Base-by-base conservation (phyloP, 2,113 vertebrate species). In the Alouatta palliata region DNA sequence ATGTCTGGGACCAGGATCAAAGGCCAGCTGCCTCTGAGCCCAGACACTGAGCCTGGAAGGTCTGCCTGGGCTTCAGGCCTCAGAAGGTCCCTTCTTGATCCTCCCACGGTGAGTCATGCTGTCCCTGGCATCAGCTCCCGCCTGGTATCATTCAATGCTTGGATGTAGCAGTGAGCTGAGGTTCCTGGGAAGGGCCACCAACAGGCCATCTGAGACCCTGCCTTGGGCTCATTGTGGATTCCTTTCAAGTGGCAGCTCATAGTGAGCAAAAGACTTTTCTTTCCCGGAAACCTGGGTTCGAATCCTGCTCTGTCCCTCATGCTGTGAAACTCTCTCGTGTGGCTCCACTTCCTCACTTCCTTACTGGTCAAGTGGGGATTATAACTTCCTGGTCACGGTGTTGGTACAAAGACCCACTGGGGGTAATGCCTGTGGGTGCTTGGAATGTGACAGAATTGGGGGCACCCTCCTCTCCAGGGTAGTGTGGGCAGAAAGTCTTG, bases 1-100 rank as follows among this genome's bases (percentile, higher is more conserved):
- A 32, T 10, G 73, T 91, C 83, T 71, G 91, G 80, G 86, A 35
- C 61, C 43, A 21, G 71, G 47, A 97, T 96, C 97, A 96, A 94
- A 92, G 84, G 87, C 71, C 56, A 82, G 87, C 56, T 0, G 30
- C 64, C 83, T 91, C 81, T 6, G 37, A 82, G 80, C 76, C 56
- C 87, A 21, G 79, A 83, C 21, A 20, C 37, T 2, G 86, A 30
- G 77, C 93, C 82, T 61, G 40, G 66, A 70, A 90, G 19, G 20
- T 3, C 40, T 8, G 49, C 45, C 58, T 58, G 47, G 17, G 71
- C 82, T 83, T 93, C 19, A 0, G 73, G 54, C 27, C 86, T 95
- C 56, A 43, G 75, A 47, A 70, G 58, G 58, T 35, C 73, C 64
- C 68, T 56, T 71, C 73, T 87, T 49, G 91, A 86, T 90, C 92